Conservation (phyloP, 2,888 invertebrate genomes). For the Caenorhabditis drosophilae region DNA sequence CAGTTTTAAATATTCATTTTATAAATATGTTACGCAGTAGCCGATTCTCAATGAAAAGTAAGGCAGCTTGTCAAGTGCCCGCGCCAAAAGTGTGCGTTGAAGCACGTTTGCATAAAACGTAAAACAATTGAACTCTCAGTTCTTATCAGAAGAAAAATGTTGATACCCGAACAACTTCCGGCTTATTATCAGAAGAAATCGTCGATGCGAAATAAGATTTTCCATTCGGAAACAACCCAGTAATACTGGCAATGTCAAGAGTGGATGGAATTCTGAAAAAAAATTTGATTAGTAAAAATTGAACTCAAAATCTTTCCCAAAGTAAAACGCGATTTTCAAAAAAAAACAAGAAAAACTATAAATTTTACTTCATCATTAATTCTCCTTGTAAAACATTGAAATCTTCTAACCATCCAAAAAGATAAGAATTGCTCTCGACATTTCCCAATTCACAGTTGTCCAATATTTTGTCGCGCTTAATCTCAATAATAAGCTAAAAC, state of each 20-base stretch:
- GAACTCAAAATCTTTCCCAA: too few species aligned
- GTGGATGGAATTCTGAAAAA: conserved; percentile 13
- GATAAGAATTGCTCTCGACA: conserved; percentile 33
- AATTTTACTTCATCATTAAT: conserved; percentile 32
- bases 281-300: too few species aligned
- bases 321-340: too few species aligned
- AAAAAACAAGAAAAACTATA: neutral
- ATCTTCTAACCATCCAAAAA: conserved; percentile 62
- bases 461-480: conserved; percentile 26
- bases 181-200: conserved; percentile 4
- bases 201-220: conserved; percentile 16
- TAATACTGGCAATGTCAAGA: neutral
- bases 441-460: conserved; percentile 53
- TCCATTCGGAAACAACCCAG: conserved; percentile 11
- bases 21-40: too few species aligned
- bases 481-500: neutral
- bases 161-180: conserved; percentile 17
- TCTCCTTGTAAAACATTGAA: conserved; percentile 51
- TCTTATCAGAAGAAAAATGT: too few species aligned
- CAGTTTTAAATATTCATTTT: too few species aligned
- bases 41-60: too few species aligned
- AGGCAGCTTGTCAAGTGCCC: too few species aligned
- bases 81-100: too few species aligned
- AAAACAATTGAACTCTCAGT: too few species aligned
- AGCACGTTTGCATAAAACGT: too few species aligned